phyloP scores from a whole-genome alignment of 2,888 invertebrate genomes.

The Spatulosminthurus flaviceps region DNA sequence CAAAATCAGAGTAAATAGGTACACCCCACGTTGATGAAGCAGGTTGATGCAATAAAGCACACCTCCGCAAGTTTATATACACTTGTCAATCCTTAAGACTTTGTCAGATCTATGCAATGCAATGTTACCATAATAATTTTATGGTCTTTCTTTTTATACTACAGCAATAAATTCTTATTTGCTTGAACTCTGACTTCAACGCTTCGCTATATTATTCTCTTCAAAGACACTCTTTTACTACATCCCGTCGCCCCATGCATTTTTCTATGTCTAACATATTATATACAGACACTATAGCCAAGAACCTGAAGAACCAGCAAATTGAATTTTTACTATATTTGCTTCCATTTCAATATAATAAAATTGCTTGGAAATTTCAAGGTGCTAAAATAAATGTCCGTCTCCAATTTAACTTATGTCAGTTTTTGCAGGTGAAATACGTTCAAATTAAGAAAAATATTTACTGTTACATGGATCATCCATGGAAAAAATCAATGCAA shows the following conservation, averaged over 20 bases:
- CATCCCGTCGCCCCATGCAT: background rate
- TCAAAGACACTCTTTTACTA: constrained; percentile 25
- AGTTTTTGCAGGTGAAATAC: too few species aligned
- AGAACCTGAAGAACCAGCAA: background rate
- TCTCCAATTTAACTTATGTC: too few species aligned
- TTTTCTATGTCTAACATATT: background rate
- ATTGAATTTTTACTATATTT: too few species aligned
- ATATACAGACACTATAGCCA: background rate
- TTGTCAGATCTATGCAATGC: background rate
- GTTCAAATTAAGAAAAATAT: background rate
- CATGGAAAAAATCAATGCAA: background rate
- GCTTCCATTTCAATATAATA: too few species aligned
- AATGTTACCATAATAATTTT: background rate
- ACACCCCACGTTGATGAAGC: background rate
- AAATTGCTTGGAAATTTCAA: too few species aligned
- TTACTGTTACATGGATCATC: background rate
- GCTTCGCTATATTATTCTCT: background rate
- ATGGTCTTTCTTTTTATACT: background rate
- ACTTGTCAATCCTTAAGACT: constrained; percentile 1
- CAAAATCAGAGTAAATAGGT: too few species aligned
- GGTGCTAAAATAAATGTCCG: too few species aligned
- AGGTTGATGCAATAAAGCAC: background rate
- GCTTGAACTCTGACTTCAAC: background rate
- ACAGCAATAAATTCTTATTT: background rate
- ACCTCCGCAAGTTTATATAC: background rate